Conservation (phyloP, 2,797 vertebrate genomes). For the Calcarius lapponicus region DNA sequence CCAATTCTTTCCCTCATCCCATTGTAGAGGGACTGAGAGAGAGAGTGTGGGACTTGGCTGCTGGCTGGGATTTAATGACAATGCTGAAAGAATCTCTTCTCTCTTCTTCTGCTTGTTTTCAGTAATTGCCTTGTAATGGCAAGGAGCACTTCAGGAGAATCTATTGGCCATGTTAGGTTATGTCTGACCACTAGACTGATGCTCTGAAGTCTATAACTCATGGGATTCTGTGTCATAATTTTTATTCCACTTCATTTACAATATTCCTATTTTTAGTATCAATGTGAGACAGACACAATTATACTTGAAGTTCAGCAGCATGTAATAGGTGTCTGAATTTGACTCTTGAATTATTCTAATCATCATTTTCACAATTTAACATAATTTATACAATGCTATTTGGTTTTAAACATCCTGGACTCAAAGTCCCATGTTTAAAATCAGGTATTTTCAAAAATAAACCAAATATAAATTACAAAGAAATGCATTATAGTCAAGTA, state of each 20-base stretch:
- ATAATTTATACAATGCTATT: constrained; percentile 18
- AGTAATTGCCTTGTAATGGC: neutral
- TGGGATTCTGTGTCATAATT: constrained; percentile 6
- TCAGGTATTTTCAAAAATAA: neutral
- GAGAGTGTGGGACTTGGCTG: rapidly evolving
- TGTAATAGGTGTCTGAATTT: constrained; percentile 60
- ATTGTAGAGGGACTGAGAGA: neutral
- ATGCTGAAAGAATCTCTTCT: neutral
- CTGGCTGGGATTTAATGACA: neutral
- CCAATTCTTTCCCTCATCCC: neutral
- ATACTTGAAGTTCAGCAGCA: constrained; percentile 49
- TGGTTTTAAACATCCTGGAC: constrained; percentile 6
- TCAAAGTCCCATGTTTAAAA: neutral
- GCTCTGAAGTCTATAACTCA: constrained; percentile 26
- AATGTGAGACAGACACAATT: constrained; percentile 49
- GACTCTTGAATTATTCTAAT: constrained; percentile 59
- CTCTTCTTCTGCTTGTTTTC: neutral
- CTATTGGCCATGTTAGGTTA: constrained; percentile 51
- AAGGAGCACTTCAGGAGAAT: constrained; percentile 40
- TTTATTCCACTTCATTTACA: constrained; percentile 64
- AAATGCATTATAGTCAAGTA: neutral
- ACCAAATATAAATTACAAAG: neutral
- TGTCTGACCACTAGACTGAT: constrained; percentile 51
- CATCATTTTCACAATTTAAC: constrained; percentile 21
- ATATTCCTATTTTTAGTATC: constrained; percentile 55